Percentiles rank a stretch among this genome's conserved stretches.
These are phyloP conservation scores for Oreocharis arfaki DNA, from an alignment of 2,113 vertebrate species.

Conservation along the genomic window DNA sequence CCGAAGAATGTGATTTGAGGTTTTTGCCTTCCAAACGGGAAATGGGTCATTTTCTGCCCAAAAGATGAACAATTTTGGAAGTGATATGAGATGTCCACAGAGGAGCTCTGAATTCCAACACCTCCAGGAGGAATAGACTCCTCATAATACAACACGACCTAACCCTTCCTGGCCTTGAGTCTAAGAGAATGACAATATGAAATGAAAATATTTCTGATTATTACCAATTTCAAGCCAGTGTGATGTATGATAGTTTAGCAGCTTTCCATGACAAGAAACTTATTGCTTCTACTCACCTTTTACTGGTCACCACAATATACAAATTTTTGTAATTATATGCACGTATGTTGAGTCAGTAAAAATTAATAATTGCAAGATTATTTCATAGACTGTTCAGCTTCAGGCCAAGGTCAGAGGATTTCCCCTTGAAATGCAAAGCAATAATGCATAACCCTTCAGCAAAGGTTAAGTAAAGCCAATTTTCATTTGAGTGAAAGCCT, in stretches of 20 bases:
- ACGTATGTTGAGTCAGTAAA: neutral
- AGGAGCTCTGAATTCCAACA: neutral
- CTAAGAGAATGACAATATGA: neutral
- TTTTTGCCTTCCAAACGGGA: neutral
- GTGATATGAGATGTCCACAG: neutral
- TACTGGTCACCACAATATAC: neutral
- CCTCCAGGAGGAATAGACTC: neutral
- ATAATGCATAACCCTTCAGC: neutral
- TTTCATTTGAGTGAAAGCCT: conserved; percentile 28
- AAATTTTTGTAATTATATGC: neutral
- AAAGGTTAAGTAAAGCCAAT: conserved; percentile 32
- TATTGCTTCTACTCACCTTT: neutral
- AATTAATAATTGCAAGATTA: neutral
- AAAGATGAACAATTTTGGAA: neutral
- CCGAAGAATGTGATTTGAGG: neutral
- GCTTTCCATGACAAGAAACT: neutral
- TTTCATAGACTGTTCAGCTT: neutral
- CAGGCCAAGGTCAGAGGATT: neutral
- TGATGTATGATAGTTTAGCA: neutral
- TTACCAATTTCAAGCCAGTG: neutral
- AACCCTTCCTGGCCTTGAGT: neutral
- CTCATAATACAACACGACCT: neutral
- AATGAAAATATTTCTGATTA: neutral
- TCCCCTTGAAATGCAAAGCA: neutral
- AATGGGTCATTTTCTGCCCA: neutral